These are phyloP conservation scores for Antennarius maculatus DNA, from an alignment of 2,797 vertebrate species.

Conservation along the genomic window DNA sequence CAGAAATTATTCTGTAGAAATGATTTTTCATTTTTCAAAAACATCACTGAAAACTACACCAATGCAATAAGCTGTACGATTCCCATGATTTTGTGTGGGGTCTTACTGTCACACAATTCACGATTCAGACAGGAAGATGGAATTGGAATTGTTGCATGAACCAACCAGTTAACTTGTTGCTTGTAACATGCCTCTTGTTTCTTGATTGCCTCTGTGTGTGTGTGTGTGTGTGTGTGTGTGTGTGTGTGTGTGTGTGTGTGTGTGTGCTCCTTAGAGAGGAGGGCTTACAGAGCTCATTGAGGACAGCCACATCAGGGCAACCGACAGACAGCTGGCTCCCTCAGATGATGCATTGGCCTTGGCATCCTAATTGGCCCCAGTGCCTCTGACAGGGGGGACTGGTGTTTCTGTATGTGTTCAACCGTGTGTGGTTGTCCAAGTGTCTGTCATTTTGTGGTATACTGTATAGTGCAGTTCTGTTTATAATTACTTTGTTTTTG, in stretches of 20 bases:
- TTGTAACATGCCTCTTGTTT: conserved; percentile 27
- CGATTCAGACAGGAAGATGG: conserved; percentile 25
- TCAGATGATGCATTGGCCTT: conserved; percentile 72
- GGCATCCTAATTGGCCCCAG: conserved; percentile 77
- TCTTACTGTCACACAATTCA: conserved; percentile 26
- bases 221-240: conserved; percentile 11
- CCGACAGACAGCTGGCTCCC: conserved; percentile 75
- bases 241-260: conserved; percentile 18
- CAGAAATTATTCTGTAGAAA: conserved; percentile 53
- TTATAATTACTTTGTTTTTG: conserved; percentile 30
- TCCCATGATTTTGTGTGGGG: conserved; percentile 1
- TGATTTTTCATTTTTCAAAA: conserved; percentile 28
- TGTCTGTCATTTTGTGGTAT: conserved; percentile 21
- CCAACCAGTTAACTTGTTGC: conserved; percentile 57
- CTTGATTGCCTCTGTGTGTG: conserved; percentile 14
- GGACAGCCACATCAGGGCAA: conserved; percentile 68
- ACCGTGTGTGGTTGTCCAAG: conserved; percentile 42
- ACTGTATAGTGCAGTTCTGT: neutral
- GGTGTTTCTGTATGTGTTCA: conserved; percentile 50
- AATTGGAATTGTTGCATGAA: conserved; percentile 30
- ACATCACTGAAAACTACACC: conserved; percentile 19
- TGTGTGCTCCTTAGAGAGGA: conserved; percentile 54
- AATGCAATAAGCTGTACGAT: conserved; percentile 18
- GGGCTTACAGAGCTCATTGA: conserved; percentile 58
- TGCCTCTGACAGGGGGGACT: conserved; percentile 57